phyloP scores from a whole-genome alignment of 2,113 vertebrate genomes.

The Apodemus sylvaticus region DNA sequence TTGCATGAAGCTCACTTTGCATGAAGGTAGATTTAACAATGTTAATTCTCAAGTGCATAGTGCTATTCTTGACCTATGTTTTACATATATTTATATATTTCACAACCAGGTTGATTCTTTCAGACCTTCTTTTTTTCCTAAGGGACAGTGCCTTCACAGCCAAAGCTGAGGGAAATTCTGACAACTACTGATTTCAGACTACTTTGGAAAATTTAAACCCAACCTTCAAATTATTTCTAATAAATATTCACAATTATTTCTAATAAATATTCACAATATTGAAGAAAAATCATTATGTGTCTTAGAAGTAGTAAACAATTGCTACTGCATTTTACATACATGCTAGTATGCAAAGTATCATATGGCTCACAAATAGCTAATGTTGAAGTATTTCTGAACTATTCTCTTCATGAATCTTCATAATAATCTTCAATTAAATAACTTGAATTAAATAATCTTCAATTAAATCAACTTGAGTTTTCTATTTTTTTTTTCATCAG shows the following conservation, averaged over 20 bases:
- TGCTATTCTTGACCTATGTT: not conserved
- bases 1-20: not conserved
- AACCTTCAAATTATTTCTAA: not conserved
- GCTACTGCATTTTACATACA: not conserved
- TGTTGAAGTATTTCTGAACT: not conserved
- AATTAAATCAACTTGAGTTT: not conserved
- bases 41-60: not conserved
- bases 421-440: not conserved
- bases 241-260: not conserved
- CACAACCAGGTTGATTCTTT: not conserved
- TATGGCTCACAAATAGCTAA: not conserved
- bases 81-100: not conserved
- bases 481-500: not conserved
- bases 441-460: not conserved
- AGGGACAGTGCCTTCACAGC: not conserved
- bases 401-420: not conserved
- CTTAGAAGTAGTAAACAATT: not conserved
- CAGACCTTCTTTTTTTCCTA: not conserved
- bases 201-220: not conserved
- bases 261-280: not conserved
- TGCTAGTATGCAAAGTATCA: not conserved
- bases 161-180: not conserved
- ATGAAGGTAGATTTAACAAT: conserved; percentile 1
- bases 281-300: not conserved
- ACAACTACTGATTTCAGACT: not conserved